Base-by-base conservation (phyloP, 2,113 vertebrate genomes). In the Myrmecophaga tridactyla region DNA sequence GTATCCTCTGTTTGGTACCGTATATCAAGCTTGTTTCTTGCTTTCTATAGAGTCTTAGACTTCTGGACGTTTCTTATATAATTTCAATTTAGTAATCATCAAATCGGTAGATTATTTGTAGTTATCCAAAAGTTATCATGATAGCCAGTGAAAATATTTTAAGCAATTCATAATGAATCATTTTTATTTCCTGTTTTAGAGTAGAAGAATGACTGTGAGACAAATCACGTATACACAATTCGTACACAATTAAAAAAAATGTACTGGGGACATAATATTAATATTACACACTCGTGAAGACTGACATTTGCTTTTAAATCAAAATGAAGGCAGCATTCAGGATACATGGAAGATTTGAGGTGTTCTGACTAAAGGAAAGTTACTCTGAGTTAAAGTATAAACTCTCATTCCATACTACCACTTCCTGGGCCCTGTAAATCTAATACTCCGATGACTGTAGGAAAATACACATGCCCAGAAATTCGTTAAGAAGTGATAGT, bases 71-170 rank as follows among this genome's bases (percentile, higher is more conserved):
- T 96, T 97, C 96, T 95, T 96, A 83, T 95, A 96, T 94, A 95
- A 96, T 94, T 92, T 97, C 95, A 75, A 11, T 85, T 96, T 96
- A 84, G 15, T 84, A 97, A 97, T 97, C 97, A 97, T 97, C 96
- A 96, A 87, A 97, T 98, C 72, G 84, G 62, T 95, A 92, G 85
- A 91, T 77, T 67, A 90, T 90, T 95, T 97, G 70, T 83, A 94
- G 34, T 92, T 98, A 92, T 91, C 86, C 92, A 97, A 96, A 96
- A 97, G 96, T 77, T 69, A 89, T 86, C 84, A 72, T 92, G 69
- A 25, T 76, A 90, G 41, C 93, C 69, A 89, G 96, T 72, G 83
- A 96, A 96, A 97, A 97, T 95, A 97, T 96, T 97, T 95, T 89
- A 89, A 94, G 75, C 51, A 95, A 90, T 73, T 92, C 91, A 95